Conservation (phyloP, 2,113 vertebrate species). For the Phaethornis superciliosus region DNA sequence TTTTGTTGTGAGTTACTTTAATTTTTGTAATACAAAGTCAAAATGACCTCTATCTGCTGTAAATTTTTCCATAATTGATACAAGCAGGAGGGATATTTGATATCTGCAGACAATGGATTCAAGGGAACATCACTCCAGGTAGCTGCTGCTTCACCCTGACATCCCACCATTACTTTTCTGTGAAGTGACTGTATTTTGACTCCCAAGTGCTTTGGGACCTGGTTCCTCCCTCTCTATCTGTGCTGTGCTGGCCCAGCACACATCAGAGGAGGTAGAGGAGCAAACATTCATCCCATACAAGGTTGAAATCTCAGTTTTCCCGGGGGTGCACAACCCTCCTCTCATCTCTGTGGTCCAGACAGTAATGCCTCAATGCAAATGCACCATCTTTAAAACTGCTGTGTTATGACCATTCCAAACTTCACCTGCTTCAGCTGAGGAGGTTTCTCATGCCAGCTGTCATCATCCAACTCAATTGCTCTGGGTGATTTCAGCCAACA, state of each 20-base stretch:
- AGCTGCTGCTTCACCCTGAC: not conserved
- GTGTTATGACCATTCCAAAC: not conserved
- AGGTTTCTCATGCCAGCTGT: not conserved
- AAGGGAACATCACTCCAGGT: not conserved
- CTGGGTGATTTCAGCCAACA: not conserved
- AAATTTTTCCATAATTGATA: not conserved
- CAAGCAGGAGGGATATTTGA: not conserved
- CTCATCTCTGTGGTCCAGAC: not conserved
- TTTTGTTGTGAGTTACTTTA: not conserved
- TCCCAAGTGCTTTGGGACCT: not conserved
- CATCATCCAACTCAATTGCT: not conserved
- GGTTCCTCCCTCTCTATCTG: accelerated
- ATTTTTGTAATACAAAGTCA: not conserved
- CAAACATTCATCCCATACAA: accelerated
- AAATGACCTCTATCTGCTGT: not conserved
- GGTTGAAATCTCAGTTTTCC: not conserved
- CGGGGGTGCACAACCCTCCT: not conserved
- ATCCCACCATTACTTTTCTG: accelerated
- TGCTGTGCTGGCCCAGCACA: accelerated
- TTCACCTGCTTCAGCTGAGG: not conserved
- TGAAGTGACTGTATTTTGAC: not conserved
- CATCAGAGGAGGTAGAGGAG: not conserved
- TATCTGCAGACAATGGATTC: not conserved
- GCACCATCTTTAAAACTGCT: not conserved
- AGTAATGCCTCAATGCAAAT: not conserved